Base-by-base conservation (phyloP, 2,888 invertebrate species). In the Tricholauxania praeusta region DNA sequence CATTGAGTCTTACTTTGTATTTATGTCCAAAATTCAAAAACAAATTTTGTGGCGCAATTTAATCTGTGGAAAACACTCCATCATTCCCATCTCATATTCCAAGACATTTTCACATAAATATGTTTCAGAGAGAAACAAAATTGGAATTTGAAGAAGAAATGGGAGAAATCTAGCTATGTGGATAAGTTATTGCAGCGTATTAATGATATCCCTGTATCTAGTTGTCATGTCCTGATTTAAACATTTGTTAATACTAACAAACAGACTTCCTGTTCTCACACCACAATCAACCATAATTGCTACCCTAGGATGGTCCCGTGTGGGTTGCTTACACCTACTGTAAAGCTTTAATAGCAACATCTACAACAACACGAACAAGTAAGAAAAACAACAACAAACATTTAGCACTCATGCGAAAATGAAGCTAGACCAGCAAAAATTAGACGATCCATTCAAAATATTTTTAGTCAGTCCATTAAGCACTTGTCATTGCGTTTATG, bases 381-480 rank as follows among this genome's bases (percentile, higher is more conserved):
- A 10, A 63, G 48, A 63, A 63, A 19, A 63, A 5, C 17, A n/a
- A 17, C 55, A 69, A 60, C 52, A 70, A 62, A 51, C 59, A 22
- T 63, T 66, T 66, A 55, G 53, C 66, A 66, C 66, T 66, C 53
- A 66, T 66, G 66, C 66, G 66, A 66, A 55, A 66, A 66, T 66
- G 55, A 66, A 19, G 52, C 69, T 15, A 63, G 62, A 55, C 64
- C 48, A 64, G 71, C 71, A 71, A 71, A 71, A 71, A 71, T 71
- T 71, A 64, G 71, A 71, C 64, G 63, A 71, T 71, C 48, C 49
- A 63, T 71, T 71, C 71, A 71, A 71, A 71, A 71, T 64, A 71
- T 71, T 71, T 71, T 71, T 71, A 71, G 71, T 39, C 71, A 64
- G 55, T 63, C 71, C 64, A 71, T 71, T 71, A 71, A 64, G 48